phyloP scores from a whole-genome alignment of 2,888 invertebrate genomes.

The Drosophila anomelani region DNA sequence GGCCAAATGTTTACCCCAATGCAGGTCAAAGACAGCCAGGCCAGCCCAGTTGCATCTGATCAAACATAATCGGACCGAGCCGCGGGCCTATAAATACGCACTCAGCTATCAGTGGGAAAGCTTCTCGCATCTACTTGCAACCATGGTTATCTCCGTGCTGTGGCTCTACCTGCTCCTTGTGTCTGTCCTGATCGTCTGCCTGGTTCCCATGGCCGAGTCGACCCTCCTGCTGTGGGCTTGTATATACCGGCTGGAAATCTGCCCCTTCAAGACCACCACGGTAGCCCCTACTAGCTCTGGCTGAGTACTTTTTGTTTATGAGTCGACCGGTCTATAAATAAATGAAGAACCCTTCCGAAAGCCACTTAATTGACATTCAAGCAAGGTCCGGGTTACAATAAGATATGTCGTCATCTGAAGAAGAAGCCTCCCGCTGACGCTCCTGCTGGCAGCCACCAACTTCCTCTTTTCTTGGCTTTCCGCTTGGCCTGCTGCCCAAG shows the following conservation, averaged over 20 bases:
- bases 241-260: slow-evolving; percentile 39
- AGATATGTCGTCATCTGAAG: slow-evolving; percentile 18
- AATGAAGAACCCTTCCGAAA: slow-evolving; percentile 10
- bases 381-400: slow-evolving; percentile 10
- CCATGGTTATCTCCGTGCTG: slow-evolving; percentile 47
- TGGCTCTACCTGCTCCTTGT: slow-evolving; percentile 38
- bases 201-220: slow-evolving; percentile 42
- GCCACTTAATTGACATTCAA: slow-evolving; percentile 43
- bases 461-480: slow-evolving; percentile 17
- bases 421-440: neutral
- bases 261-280: slow-evolving; percentile 57
- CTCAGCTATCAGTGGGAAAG: neutral
- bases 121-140: slow-evolving; percentile 8
- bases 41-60: slow-evolving; percentile 16
- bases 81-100: slow-evolving; percentile 36
- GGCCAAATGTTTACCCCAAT: slow-evolving; percentile 44
- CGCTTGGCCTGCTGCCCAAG: slow-evolving; percentile 45
- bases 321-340: slow-evolving; percentile 17
- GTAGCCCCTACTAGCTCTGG: neutral
- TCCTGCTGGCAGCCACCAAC: neutral
- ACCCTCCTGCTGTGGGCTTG: slow-evolving; percentile 53
- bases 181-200: slow-evolving; percentile 41
- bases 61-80: slow-evolving; percentile 4
- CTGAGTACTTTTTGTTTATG: neutral
- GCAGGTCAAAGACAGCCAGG: slow-evolving; percentile 59